Evolutionary conservation across 1,140 invertebrate genomes (phyloP), one percentile per base, ranked within the genome.

Genomic region (Drosophila littoralis): DNA sequence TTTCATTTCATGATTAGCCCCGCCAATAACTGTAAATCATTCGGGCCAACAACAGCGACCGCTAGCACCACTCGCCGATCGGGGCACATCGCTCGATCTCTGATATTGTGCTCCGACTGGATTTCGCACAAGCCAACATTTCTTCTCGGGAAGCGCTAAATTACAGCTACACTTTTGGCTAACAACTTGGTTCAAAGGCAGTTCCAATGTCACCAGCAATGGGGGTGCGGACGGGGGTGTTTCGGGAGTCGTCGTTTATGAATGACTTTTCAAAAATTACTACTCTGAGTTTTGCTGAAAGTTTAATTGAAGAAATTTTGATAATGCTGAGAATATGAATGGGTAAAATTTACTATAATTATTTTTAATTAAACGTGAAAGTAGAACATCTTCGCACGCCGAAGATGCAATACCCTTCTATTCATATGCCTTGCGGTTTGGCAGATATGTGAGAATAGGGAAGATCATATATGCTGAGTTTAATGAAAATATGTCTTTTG

Each of bases 1-100:
- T 70, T 69, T 72, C 63, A 74, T 60, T 88, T 54, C 33, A 70
- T 82, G 85, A 86, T 86, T 88, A 86, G 43, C 70, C 54, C 22
- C 48, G 59, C 59, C 75, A 58, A 77, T 81, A 82, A 75, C 79
- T 75, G 81, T 73, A 79, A 66, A 67, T 79, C 63, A 58, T 75
- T 64, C 35, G 46, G 17, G 12, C 32, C 58, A 32, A 52, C 57
- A 52, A 32, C 45, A 68, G 55, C 57, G 40, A 46, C 38, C 17
- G 9, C 13, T 32, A 52, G 12, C 17, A 43, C 36, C 13, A 43
- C 36, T 35, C 22, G 35, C 6, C n/a, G 38, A 65, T 51, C 13
- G 42, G 33, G 36, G 60, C 46, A 59, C 54, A 68, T 51, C 66
- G 58, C 38, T 36, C 38, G 28, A 65, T 66, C 45, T 40, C 32